A percentile compares a stretch with the other conserved stretches of the same genome.
Conservation (phyloP, 2,113 vertebrate genomes). For the Cebidichthys violaceus region DNA sequence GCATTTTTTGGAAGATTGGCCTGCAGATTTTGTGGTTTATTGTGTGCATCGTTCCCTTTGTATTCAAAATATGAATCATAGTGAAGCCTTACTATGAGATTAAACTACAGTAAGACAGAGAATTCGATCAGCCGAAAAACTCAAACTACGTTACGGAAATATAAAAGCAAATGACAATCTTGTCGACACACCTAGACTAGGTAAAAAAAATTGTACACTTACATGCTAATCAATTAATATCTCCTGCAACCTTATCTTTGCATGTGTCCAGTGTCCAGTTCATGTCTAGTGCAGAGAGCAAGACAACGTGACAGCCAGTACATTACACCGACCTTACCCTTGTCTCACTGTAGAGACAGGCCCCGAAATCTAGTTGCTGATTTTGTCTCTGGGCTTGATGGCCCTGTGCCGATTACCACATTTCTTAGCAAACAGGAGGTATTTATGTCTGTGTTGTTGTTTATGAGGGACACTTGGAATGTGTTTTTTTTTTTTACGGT, state of each 20-base stretch:
- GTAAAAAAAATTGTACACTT: neutral
- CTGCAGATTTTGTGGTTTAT: constrained; percentile 15
- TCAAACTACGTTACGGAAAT: neutral
- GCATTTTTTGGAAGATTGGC: constrained; percentile 10
- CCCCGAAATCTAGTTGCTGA: neutral
- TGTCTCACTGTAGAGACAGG: neutral
- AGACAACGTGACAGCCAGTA: neutral
- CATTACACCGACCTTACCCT: neutral
- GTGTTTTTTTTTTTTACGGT: constrained; percentile 20
- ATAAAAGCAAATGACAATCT: neutral
- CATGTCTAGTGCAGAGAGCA: neutral
- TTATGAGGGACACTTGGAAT: constrained; percentile 38
- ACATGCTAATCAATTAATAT: neutral
- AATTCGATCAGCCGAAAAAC: neutral
- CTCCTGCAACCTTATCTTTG: neutral
- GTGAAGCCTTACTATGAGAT: neutral
- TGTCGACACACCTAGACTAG: neutral
- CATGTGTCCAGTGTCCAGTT: too few relatives aligned
- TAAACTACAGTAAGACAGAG: neutral
- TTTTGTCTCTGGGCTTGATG: constrained; percentile 12
- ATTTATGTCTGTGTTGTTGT: constrained; percentile 34
- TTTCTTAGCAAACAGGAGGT: neutral
- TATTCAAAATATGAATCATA: constrained; percentile 38
- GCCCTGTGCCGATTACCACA: neutral
- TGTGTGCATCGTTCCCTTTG: constrained; percentile 15